phyloP scores from a whole-genome alignment of 2,113 vertebrate genomes.

The Pangasianodon gigas region DNA sequence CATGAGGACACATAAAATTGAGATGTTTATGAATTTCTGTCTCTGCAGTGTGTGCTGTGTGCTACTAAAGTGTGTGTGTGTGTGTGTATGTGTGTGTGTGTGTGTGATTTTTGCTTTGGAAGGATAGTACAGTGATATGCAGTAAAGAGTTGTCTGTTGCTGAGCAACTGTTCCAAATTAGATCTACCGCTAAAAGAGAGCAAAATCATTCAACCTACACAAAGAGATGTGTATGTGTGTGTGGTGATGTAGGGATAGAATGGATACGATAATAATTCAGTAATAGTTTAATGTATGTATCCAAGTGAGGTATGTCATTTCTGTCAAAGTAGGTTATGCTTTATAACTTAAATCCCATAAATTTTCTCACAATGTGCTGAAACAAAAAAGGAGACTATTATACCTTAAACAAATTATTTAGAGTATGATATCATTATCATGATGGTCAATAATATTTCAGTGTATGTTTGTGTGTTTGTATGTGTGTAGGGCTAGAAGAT shows the following conservation, averaged over 20 bases:
- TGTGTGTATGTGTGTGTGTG: not conserved
- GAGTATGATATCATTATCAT: not conserved
- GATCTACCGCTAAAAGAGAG: slow-evolving; percentile 39
- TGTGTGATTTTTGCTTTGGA: slow-evolving; percentile 22
- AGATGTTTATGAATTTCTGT: slow-evolving; percentile 2
- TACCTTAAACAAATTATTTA: not conserved
- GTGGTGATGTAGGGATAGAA: not conserved
- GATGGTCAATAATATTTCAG: no score
- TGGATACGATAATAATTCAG: not conserved
- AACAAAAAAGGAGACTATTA: not conserved
- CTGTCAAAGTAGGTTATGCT: not conserved
- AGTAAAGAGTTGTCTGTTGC: slow-evolving; percentile 47
- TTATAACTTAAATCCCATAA: not conserved
- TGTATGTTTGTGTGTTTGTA: not conserved
- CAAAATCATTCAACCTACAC: slow-evolving; percentile 35
- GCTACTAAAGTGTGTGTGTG: not conserved
- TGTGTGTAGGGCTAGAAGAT: not conserved
- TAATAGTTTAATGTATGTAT: not conserved
- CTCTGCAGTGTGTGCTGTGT: not conserved
- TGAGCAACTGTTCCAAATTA: slow-evolving; percentile 53
- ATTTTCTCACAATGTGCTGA: not conserved
- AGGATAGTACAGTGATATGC: slow-evolving; percentile 47
- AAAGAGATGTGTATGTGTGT: slow-evolving; percentile 4
- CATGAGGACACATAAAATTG: slow-evolving; percentile 26
- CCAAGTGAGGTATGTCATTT: not conserved